phyloP scores from a whole-genome alignment of 2,888 invertebrate species.

The Pammene aurita region DNA sequence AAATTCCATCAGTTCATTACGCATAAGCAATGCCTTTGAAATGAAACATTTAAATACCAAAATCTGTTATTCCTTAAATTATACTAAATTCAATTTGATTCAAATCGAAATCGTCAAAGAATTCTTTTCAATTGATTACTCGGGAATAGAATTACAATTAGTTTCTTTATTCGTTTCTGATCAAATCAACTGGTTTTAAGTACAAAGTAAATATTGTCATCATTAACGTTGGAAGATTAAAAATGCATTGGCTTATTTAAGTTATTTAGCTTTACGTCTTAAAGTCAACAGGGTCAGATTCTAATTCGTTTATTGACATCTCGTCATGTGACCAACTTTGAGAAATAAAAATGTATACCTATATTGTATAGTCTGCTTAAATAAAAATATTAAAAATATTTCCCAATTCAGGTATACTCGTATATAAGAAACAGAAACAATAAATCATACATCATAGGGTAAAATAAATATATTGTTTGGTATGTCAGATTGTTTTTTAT shows the following conservation, averaged over 20 bases:
- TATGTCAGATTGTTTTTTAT: no score
- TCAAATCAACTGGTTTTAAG: not conserved
- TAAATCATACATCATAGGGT: no score
- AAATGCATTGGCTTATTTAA: not conserved
- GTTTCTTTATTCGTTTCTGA: not conserved
- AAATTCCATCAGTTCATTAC: slow-evolving; percentile 6
- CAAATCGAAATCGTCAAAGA: not conserved
- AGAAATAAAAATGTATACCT: no score
- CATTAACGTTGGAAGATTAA: not conserved
- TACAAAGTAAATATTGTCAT: not conserved
- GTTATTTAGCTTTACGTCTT: not conserved
- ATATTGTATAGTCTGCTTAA: no score
- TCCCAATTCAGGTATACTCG: no score
- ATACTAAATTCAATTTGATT: slow-evolving; percentile 6
- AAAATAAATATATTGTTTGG: no score
- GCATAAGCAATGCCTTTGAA: slow-evolving; percentile 10
- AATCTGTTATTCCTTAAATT: not conserved
- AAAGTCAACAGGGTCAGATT: not conserved
- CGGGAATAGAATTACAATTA: slow-evolving; percentile 2
- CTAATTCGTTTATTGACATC: not conserved
- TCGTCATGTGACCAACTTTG: no score
- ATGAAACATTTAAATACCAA: slow-evolving; percentile 14
- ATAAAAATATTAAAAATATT: no score
- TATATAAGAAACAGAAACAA: no score
- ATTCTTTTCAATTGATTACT: not conserved